These are phyloP conservation scores for Coelopa pilipes DNA, from an alignment of 2,888 invertebrate species.

Conservation along the genomic window DNA sequence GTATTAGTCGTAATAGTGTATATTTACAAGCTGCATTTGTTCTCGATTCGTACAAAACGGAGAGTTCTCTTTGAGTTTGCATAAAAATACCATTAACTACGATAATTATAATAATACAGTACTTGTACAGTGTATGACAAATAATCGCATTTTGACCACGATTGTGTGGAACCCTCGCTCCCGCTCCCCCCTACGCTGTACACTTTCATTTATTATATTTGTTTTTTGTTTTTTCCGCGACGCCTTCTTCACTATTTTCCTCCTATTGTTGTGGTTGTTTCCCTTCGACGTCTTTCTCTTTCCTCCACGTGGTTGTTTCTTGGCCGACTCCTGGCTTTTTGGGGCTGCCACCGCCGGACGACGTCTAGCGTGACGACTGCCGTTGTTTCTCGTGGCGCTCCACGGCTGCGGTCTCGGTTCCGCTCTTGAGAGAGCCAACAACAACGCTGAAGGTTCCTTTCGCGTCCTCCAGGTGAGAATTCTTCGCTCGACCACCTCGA, in stretches of 20 bases:
- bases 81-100: no score
- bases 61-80: neutral
- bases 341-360: constrained; percentile 46
- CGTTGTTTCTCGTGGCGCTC: constrained; percentile 55
- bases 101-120: no score
- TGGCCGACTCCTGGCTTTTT: constrained; percentile 32
- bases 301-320: neutral
- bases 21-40: neutral
- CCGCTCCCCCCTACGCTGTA: no score
- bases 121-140: no score
- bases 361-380: constrained; percentile 64
- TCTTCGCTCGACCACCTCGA: constrained; percentile 4
- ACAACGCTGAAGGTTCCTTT: constrained; percentile 20
- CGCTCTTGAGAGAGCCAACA: constrained; percentile 38
- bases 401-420: constrained; percentile 49
- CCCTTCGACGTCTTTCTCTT: no score
- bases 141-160: no score
- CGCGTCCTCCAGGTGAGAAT: constrained; percentile 22
- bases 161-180: no score
- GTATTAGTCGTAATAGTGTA: neutral
- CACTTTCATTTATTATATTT: no score
- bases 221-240: no score
- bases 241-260: no score
- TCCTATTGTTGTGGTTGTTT: no score
- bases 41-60: no score